Evolutionary conservation across 2,888 invertebrate genomes (phyloP), one percentile per base, ranked within the genome.

Genomic region (Leucozona laternaria): DNA sequence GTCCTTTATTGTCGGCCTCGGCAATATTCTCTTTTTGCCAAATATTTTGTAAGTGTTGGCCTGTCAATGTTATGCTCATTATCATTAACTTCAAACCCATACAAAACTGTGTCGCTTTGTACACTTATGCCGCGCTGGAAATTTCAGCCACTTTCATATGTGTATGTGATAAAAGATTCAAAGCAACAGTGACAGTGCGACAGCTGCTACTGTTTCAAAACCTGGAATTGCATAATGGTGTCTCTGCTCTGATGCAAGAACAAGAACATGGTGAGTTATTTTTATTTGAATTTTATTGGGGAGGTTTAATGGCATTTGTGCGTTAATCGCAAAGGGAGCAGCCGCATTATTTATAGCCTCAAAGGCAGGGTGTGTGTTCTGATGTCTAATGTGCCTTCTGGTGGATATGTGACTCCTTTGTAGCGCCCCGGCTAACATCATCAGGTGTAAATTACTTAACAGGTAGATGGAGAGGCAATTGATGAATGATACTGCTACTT

Each of bases 51-150:
- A 43, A 55, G 25, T 28, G 13, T 40, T n/a, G 31, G 3, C 20
- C 40, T 28, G 72, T 13, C 82, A 79, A 79, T 84, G 37, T 50
- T 53, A 58, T 75, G 43, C 79, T 79, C 79, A 84, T 79, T 84
- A 72, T 64, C 64, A 64, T 45, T 64, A 45, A 22, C 40, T 40
- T 60, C 15, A 37, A 40, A 22, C 31, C 17, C n/a, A 13, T 17
- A 34, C 15, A 6, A 57, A n/a, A 34, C 34, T 37, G 20, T 3
- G 13, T 37, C 20, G 11, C n/a, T 22, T 20, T 1, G 40, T 40
- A 15, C 40, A 15, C 40, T 15, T 40, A 40, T 15, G 5, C 15
- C 15, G 40, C 15, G 2, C 40, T 28, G 37, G 5, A 45, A 28
- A 71, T 71, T 76, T 70, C 45, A 48, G 53, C 37, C 17, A 20